phyloP scores from a whole-genome alignment of 2,888 invertebrate species.

The Flabesymbios commensalis region DNA sequence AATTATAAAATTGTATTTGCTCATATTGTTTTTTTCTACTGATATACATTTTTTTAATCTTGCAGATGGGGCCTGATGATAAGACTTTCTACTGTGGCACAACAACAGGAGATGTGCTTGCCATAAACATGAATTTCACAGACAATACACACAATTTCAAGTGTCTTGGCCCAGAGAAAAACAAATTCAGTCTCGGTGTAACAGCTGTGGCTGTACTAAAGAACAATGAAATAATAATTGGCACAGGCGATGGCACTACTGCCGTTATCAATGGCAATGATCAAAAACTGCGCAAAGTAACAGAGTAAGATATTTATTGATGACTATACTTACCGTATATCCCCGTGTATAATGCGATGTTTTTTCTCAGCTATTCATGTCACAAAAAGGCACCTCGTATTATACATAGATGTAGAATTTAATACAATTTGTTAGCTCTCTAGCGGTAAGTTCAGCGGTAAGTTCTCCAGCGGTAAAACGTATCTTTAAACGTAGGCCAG shows the following conservation, averaged over 20 bases:
- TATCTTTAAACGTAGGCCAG: too few species aligned
- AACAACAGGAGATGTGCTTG: constrained; percentile 75
- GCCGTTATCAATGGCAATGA: constrained; percentile 26
- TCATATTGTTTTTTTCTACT: neutral
- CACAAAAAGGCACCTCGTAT: too few species aligned
- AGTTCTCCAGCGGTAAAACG: too few species aligned
- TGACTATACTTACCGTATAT: too few species aligned
- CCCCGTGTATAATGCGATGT: too few species aligned
- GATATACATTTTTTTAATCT: neutral
- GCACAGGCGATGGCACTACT: constrained; percentile 83
- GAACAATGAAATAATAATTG: constrained; percentile 68
- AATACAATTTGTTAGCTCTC: too few species aligned
- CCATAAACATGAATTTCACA: constrained; percentile 55
- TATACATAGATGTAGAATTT: too few species aligned
- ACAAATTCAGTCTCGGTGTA: constrained; percentile 56
- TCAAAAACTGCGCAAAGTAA: too few species aligned
- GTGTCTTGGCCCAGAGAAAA: constrained; percentile 41
- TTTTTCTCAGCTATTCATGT: too few species aligned
- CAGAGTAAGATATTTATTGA: too few species aligned
- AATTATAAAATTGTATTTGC: neutral
- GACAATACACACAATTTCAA: constrained; percentile 51
- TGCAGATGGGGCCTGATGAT: constrained; percentile 71
- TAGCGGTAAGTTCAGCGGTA: too few species aligned
- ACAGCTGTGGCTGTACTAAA: constrained; percentile 56
- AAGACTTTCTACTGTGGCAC: constrained; percentile 83